phyloP scores from a whole-genome alignment of 2,888 invertebrate genomes.

The Drosophila suboccidentalis region DNA sequence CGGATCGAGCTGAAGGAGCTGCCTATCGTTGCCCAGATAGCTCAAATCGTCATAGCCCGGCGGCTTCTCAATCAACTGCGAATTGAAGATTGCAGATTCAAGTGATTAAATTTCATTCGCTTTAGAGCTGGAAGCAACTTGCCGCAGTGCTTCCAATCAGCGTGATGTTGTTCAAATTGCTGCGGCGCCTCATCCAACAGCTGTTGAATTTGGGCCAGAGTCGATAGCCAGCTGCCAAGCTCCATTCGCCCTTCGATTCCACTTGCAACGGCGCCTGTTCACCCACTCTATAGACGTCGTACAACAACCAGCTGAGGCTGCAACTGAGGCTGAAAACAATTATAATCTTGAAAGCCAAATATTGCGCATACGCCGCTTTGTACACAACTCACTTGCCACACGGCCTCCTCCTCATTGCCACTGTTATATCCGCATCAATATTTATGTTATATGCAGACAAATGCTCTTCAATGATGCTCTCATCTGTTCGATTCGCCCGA shows the following conservation, averaged over 20 bases:
- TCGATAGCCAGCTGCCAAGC: slow-evolving; percentile 52
- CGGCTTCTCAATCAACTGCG: slow-evolving; percentile 72
- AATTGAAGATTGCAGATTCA: slow-evolving; percentile 1
- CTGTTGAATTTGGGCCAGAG: slow-evolving; percentile 43
- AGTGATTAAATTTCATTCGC: background rate
- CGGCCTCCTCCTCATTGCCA: slow-evolving; percentile 59
- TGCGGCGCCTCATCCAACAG: slow-evolving; percentile 72
- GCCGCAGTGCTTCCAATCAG: slow-evolving; percentile 72
- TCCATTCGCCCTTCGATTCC: slow-evolving; percentile 77
- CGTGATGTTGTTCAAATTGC: slow-evolving; percentile 65
- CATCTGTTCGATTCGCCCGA: slow-evolving; percentile 24
- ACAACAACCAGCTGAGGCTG: slow-evolving; percentile 63
- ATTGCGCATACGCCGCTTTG: slow-evolving; percentile 1
- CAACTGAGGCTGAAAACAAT: slow-evolving; percentile 27
- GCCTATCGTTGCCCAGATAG: slow-evolving; percentile 60
- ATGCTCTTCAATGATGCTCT: slow-evolving; percentile 45
- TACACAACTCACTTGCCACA: slow-evolving; percentile 40
- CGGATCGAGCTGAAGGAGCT: slow-evolving; percentile 72
- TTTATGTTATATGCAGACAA: slow-evolving; percentile 64
- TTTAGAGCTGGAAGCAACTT: slow-evolving; percentile 2
- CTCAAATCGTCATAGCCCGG: slow-evolving; percentile 41
- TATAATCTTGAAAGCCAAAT: slow-evolving; percentile 5
- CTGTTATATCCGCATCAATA: slow-evolving; percentile 82
- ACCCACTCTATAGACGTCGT: slow-evolving; percentile 79
- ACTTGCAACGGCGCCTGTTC: slow-evolving; percentile 54